Conservation (phyloP, 2,113 vertebrate genomes). For the Bolborhynchus lineola region DNA sequence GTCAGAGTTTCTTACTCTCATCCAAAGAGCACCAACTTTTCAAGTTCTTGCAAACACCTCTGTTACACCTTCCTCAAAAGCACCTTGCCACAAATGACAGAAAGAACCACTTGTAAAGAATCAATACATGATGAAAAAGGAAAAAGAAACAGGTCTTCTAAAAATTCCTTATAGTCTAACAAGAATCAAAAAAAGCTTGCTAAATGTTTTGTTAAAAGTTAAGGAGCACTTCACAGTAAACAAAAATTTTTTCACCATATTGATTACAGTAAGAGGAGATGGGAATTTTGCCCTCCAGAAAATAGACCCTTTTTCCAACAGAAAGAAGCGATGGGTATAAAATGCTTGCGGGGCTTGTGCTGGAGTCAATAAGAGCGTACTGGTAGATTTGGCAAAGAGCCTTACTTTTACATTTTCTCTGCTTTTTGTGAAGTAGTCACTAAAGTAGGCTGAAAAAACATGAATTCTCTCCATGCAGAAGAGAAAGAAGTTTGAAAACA, state of each 20-base stretch:
- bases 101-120: not conserved
- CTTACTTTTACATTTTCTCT: not conserved
- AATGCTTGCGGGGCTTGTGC: not conserved
- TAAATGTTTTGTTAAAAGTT: not conserved
- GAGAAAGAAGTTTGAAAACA: not conserved
- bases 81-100: not conserved
- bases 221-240: not conserved
- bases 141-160: not conserved
- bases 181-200: not conserved
- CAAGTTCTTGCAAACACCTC: not conserved
- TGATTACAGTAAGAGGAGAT: not conserved
- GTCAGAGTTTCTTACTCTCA: not conserved
- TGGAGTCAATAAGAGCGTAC: not conserved
- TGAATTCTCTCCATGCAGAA: not conserved
- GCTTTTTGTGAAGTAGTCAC: not conserved
- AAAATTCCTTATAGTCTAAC: not conserved
- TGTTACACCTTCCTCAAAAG: not conserved
- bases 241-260: not conserved
- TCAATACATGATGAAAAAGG: not conserved
- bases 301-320: not conserved
- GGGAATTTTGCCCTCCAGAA: rapidly evolving
- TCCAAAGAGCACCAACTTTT: not conserved
- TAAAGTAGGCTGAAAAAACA: not conserved
- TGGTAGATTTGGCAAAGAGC: not conserved
- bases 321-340: not conserved